Base-by-base conservation (phyloP, 2,113 vertebrate species). In the Ictidomys tridecemlineatus region DNA sequence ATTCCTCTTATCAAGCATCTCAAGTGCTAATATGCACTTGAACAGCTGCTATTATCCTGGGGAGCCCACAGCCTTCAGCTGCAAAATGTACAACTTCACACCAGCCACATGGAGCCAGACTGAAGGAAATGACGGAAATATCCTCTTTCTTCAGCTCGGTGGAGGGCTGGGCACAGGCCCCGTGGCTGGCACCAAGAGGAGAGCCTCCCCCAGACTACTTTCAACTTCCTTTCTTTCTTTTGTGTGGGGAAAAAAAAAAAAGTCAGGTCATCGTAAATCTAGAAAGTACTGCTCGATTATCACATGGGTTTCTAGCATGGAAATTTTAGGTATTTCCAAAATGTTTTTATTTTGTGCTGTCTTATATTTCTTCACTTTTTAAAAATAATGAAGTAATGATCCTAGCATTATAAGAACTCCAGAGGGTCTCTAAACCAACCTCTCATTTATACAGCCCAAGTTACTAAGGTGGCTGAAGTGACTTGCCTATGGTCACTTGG, bases 11-110 rank as follows among this genome's bases (percentile, higher is more conserved):
- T 95, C 96, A 97, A 94, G 96, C 92, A 97, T 98, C 97, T 97
- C 5, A 20, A 94, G 89, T 82, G 94, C 87, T 98, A 97, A 98
- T 94, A 88, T 92, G 96, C 96, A 95, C 96, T 97, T 78, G 93
- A 97, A 93, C 95, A 98, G 98, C 97, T 98, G 97, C 97, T 95
- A 65, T 97, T 97, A 96, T 97, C 96, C 92, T 39, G 70, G 93
- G 97, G 95, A 97, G 89, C 87, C 93, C 95, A 78, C 93, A 63
- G 89, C 73, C 95, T 97, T 95, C 93, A 88, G 97, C 97, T 93
- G 86, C 84, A 83, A 94, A 95, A 91, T 84, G 89, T 85, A 53
- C 72, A 92, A 45, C 89, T 91, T 97, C 58, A 48, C 94, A 85
- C 77, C 76, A 94, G 74, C 78, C 97, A 2, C 89, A 89, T 39